A percentile compares a stretch with the other conserved stretches of the same genome.
Evolutionary conservation across 2,888 invertebrate species (phyloP).

Genomic region (Scelioninae gen. 2): DNA sequence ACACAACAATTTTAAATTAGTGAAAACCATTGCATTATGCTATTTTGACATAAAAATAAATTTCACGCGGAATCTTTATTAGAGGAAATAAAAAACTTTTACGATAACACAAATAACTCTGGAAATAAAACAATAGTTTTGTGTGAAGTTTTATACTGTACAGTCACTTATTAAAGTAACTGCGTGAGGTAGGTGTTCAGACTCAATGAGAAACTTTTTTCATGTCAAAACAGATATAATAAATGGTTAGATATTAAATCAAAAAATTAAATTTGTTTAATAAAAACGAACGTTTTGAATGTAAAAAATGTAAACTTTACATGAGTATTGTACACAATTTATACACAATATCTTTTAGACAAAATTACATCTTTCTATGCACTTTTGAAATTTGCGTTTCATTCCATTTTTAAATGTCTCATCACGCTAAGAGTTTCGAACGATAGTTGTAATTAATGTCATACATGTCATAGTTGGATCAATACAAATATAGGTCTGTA

Average conservation of each 20-base stretch:
- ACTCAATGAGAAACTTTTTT: slow-evolving; percentile 35
- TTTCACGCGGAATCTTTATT: slow-evolving; percentile 19
- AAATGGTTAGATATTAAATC: too few relatives aligned
- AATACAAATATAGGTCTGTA: slow-evolving; percentile 45
- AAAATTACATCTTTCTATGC: slow-evolving; percentile 26
- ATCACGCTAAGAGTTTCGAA: slow-evolving; percentile 23
- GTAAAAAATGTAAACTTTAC: slow-evolving; percentile 26
- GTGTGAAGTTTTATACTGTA: slow-evolving; percentile 22
- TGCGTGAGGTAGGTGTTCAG: slow-evolving; percentile 44
- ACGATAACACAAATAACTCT: slow-evolving; percentile 4
- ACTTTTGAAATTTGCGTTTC: slow-evolving; percentile 2
- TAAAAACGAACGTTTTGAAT: neutral
- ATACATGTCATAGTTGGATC: slow-evolving; percentile 30
- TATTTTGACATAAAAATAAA: slow-evolving; percentile 26
- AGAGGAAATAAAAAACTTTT: slow-evolving; percentile 3
- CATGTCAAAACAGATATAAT: slow-evolving; percentile 7
- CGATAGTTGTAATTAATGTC: slow-evolving; percentile 27
- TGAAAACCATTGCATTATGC: too few relatives aligned
- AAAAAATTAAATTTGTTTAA: too few relatives aligned
- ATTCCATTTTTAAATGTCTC: slow-evolving; percentile 23
- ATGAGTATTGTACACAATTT: slow-evolving; percentile 44
- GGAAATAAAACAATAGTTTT: slow-evolving; percentile 1
- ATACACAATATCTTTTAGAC: slow-evolving; percentile 24
- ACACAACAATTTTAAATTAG: neutral
- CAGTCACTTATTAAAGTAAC: slow-evolving; percentile 18